A percentile compares a stretch with the other conserved stretches of the same genome.
Evolutionary conservation across 1,140 invertebrate genomes (phyloP).

Genomic region (Drosophila nigromelanica): DNA sequence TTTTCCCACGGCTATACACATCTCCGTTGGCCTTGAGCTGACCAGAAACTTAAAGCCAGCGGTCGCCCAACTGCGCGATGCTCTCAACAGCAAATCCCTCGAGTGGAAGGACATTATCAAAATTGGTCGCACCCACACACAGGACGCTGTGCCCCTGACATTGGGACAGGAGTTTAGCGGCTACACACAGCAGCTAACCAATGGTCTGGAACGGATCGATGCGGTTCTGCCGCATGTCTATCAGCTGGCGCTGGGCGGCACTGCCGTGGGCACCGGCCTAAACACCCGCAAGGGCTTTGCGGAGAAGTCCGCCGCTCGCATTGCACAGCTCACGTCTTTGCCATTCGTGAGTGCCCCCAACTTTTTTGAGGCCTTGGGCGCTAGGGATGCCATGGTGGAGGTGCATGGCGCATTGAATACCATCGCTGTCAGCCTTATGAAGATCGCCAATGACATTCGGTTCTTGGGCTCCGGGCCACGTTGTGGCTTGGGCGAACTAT

Average conservation of each 20-base stretch:
- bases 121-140: constrained; percentile 93
- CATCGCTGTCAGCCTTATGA: constrained; percentile 97
- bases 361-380: constrained; percentile 99
- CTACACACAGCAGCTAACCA: constrained; percentile 93
- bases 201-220: constrained; percentile 94
- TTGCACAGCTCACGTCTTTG: constrained; percentile 90
- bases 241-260: constrained; percentile 96
- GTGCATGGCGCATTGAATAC: constrained; percentile 98
- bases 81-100: constrained; percentile 90
- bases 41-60: constrained; percentile 92
- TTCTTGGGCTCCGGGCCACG: constrained; percentile 97
- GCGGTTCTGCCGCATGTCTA: constrained; percentile 93
- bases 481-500: constrained; percentile 97
- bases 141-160: constrained; percentile 98
- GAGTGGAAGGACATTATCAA: constrained; percentile 97
- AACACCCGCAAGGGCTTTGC: constrained; percentile 93
- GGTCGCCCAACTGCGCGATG: constrained; percentile 89
- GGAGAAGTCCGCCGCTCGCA: constrained; percentile 93
- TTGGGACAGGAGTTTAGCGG: constrained; percentile 99
- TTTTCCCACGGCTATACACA: constrained; percentile 99
- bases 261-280: constrained; percentile 98
- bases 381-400: constrained; percentile 97
- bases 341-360: constrained; percentile 97
- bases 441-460: constrained; percentile 98
- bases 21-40: constrained; percentile 96